Base-by-base conservation (phyloP, 2,797 vertebrate species). In the Crocidura indochinensis region DNA sequence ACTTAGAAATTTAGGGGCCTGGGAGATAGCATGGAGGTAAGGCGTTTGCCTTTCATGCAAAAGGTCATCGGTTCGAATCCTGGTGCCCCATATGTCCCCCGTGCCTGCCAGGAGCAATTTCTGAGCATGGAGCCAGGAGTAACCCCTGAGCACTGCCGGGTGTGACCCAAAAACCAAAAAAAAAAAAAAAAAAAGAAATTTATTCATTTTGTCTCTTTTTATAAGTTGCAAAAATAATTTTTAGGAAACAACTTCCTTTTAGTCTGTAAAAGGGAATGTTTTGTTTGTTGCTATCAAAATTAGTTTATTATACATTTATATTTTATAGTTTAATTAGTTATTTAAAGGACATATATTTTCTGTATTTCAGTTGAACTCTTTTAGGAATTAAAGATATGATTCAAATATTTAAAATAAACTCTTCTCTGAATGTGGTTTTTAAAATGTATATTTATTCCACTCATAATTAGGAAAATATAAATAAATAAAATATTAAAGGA, bases 161-260 rank as follows among this genome's bases (percentile, higher is more conserved):
- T n/a, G n/a, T n/a, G n/a, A n/a, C n/a, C n/a, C n/a, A n/a, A n/a
- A n/a, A n/a, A n/a, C n/a, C n/a, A n/a, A n/a, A n/a, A n/a, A n/a
- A n/a, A n/a, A n/a, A n/a, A n/a, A n/a, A n/a, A n/a, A n/a, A n/a
- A n/a, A n/a, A n/a, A 79, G 85, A 86, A 72, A 79, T 64, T 85
- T 47, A 85, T 62, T 90, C 14, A 53, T 92, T 85, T 83, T 75
- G 83, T 85, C 82, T 68, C 46, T 88, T 88, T 75, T 93, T 73
- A 76, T 92, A 46, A 85, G n/a, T 68, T 92, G 26, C 9, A 72
- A 71, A 86, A 91, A 83, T n/a, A 80, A 88, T 88, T 85, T 72
- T 83, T 62, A 84, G 77, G 22, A 86, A 83, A 65, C 10, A 65
- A 84, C 84, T 27, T 53, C 75, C 77, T 90, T 86, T 73, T 79